phyloP scores from a whole-genome alignment of 2,888 invertebrate species.

The Abrostola triplasia region DNA sequence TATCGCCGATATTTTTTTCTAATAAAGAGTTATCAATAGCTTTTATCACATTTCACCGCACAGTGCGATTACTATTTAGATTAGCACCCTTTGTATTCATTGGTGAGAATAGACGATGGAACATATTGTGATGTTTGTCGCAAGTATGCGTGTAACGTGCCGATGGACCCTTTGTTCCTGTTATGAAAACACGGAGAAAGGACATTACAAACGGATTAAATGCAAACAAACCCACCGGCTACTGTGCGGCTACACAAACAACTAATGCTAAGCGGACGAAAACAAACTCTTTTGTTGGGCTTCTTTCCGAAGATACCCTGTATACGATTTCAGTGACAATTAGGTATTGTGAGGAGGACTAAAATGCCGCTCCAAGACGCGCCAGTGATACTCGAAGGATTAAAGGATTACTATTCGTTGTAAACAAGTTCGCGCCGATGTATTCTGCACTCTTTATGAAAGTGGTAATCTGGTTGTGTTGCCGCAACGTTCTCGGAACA shows the following conservation, averaged over 20 bases:
- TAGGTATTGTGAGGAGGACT: conserved; percentile 71
- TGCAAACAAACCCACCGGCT: conserved; percentile 81
- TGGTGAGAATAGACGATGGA: conserved; percentile 20
- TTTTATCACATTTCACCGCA: conserved; percentile 16
- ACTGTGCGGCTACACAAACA: conserved; percentile 80
- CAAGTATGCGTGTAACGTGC: conserved; percentile 50
- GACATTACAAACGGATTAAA: conserved; percentile 85
- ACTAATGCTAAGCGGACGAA: conserved; percentile 79
- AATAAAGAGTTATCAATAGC: conserved; percentile 9
- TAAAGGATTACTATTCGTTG: conserved; percentile 79
- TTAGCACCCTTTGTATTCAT: conserved; percentile 44
- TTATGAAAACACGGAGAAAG: conserved; percentile 77
- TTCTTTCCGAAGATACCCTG: conserved; percentile 66
- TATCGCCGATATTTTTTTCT: neutral
- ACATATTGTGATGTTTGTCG: conserved; percentile 28
- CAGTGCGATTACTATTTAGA: conserved; percentile 20
- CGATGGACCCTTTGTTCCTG: conserved; percentile 61
- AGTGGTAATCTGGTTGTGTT: conserved; percentile 47
- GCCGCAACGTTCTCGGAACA: conserved; percentile 40
- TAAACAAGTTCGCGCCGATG: conserved; percentile 76
- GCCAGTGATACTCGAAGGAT: conserved; percentile 81
- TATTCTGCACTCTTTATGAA: conserved; percentile 70
- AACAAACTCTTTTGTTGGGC: conserved; percentile 81
- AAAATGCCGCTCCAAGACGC: conserved; percentile 67
- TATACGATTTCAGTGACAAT: conserved; percentile 77